A percentile compares a stretch with the other conserved stretches of the same genome.
Conservation (phyloP, 2,888 invertebrate species). For the Agelastica alni region DNA sequence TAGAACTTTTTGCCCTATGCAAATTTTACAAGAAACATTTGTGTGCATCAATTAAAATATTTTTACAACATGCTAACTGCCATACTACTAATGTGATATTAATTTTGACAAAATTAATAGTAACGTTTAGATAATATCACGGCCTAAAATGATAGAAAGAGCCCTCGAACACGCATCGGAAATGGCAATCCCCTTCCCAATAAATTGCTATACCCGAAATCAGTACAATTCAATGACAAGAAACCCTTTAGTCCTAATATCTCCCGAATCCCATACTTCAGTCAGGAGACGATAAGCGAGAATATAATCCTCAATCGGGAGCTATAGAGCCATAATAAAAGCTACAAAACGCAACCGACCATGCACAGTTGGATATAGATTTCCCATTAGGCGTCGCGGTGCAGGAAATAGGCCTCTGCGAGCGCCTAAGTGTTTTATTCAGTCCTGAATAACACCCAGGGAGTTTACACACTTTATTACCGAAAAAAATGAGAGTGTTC, state of each 20-base stretch:
- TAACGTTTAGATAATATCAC: too few species aligned
- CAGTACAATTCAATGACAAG: not conserved
- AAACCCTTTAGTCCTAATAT: conserved; percentile 12
- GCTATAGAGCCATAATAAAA: conserved; percentile 46
- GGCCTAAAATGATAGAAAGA: too few species aligned
- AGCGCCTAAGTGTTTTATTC: conserved; percentile 28
- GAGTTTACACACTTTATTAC: conserved; percentile 22
- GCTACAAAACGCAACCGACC: conserved; percentile 47
- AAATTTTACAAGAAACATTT: too few species aligned
- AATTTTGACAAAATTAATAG: too few species aligned
- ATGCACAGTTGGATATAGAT: conserved; percentile 48
- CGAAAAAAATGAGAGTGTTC: conserved; percentile 21
- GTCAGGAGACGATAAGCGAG: conserved; percentile 28
- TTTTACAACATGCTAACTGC: too few species aligned
- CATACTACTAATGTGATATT: too few species aligned
- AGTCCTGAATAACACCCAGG: conserved; percentile 21
- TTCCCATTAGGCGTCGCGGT: conserved; percentile 48
- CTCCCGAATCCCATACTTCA: conserved; percentile 7
- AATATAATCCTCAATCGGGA: conserved; percentile 42
- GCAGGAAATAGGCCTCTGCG: conserved; percentile 45
- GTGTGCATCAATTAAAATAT: too few species aligned
- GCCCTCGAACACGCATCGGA: too few species aligned
- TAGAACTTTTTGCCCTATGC: too few species aligned
- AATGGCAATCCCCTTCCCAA: too few species aligned
- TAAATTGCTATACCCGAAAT: too few species aligned